Percentiles rank a stretch among this genome's conserved stretches.
These are phyloP conservation scores for Helicoverpa armigera DNA, from an alignment of 1,140 invertebrate genomes.

Conservation along the genomic window DNA sequence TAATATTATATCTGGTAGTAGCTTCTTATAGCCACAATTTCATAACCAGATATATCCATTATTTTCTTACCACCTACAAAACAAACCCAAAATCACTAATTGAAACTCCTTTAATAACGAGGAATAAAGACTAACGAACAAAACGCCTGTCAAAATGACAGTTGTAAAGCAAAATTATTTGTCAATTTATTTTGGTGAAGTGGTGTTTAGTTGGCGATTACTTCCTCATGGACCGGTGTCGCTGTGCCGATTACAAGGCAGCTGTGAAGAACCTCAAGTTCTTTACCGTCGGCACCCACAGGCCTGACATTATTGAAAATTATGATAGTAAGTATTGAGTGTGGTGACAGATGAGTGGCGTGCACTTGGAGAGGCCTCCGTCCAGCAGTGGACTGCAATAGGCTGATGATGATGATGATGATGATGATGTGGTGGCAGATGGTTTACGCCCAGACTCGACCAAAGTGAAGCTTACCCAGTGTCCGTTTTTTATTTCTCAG, in stretches of 20 bases:
- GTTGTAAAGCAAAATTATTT: conserved; percentile 19
- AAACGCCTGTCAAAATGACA: conserved; percentile 16
- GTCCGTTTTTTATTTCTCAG: too few species aligned
- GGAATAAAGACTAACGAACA: not conserved
- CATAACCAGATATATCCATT: too few species aligned
- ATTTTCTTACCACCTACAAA: too few species aligned
- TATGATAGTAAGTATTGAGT: conserved; percentile 67
- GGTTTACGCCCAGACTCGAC: too few species aligned
- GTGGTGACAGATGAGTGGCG: too few species aligned
- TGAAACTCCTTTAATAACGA: conserved; percentile 5
- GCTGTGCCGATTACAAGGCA: conserved; percentile 70
- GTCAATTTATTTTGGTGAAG: conserved; percentile 6
- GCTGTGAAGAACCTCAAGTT: conserved; percentile 74
- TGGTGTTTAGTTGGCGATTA: not conserved
- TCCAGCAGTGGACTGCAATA: too few species aligned
- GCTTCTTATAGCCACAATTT: too few species aligned
- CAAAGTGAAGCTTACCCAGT: too few species aligned
- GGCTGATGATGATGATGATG: too few species aligned
- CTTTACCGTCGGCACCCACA: conserved; percentile 72
- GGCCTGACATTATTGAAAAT: conserved; percentile 74
- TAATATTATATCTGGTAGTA: too few species aligned
- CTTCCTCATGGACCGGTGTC: conserved; percentile 73
- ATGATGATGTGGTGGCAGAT: too few species aligned
- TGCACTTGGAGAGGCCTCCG: too few species aligned
- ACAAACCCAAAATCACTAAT: not conserved